Base-by-base conservation (phyloP, 2,113 vertebrate species). In the Amblyopsis rosae region DNA sequence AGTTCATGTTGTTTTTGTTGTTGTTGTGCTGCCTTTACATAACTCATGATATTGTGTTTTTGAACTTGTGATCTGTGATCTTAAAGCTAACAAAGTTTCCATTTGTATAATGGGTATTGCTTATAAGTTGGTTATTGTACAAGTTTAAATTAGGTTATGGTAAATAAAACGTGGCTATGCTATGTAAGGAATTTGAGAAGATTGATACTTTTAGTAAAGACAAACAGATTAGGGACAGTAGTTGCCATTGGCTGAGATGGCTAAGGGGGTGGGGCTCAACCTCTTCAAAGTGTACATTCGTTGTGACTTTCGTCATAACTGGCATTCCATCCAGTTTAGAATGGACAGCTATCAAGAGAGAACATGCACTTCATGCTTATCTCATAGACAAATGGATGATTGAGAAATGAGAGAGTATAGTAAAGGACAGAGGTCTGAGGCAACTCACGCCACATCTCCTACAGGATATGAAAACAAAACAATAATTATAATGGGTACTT, bases 291-390 rank as follows among this genome's bases (percentile, higher is more conserved):
- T 9, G 54, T 55, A 55, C 54, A 55, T 17, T 55, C 9, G 59
- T n/a, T n/a, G n/a, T 15, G 68, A 61, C 78, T 66, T 17, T 55
- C 9, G 59, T n/a, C 59, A 16, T 15, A 71, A 61, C 78, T 66
- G 45, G 16, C 57, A 54, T 54, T 59, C 66, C 51, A 26, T 57
- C 71, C 66, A 48, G 46, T 62, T 12, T 51, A 17, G 32, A n/a
- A 49, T 59, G 41, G n/a, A 49, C 35, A 61, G 41, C 12, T 19
- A 59, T 19, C 6, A 16, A 56, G 6, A 46, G 19, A 6, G 11
- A 13, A 45, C 12, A 4, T 17, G 17, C n/a, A 62, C 9, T 9
- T 3, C 5, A 32, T 46, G 5, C 9, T 48, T 16, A 48, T 46
- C 16, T 62, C 46, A 48, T 45, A 47, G 60, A 41, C 58, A n/a